Base-by-base conservation (phyloP, 1,140 invertebrate species). In the Plutomurus gul region DNA sequence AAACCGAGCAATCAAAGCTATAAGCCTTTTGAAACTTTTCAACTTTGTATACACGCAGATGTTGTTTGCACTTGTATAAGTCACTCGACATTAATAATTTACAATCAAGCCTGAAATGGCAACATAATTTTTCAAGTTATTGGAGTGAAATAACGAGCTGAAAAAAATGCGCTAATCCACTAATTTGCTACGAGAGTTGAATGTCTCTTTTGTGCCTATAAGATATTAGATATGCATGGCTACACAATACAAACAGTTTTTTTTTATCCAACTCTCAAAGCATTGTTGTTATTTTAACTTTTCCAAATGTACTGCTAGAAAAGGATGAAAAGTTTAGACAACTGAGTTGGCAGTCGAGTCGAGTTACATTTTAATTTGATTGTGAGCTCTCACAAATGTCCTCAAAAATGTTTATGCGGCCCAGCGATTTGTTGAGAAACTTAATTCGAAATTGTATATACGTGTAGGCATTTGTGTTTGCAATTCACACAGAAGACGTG, bases 81-180 rank as follows among this genome's bases (percentile, higher is more conserved):
- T 22, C 16, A 22, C 7, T 51, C 20, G n/a, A 65, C 56, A 16
- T 30, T 36, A 65, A 16, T 11, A 18, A 16, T 36, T 11, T 7
- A 16, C 4, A 33, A n/a, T 65, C 30, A 65, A 30, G 56, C 0
- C 25, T 13, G 11, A 65, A 65, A n/a, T 25, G 56, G 27, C 56
- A 33, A 65, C 27, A 65, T 30, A 65, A 51, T 65, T 65, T 65
- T 65, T 65, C 18, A 65, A 65, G 27, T 65, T 65, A 65, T 65
- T 65, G 56, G 56, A 65, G 56, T 65, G 56, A 65, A 65, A 65
- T 65, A 65, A 65, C 56, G 56, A 65, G 56, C 56, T 30, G 30
- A 30, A 65, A 65, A 65, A 65, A 65, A 65, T 65, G 30, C 27
- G 56, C 56, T 65, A 65, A 65, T 65, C 56, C 56, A 65, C 56